Evolutionary conservation across 2,797 vertebrate genomes (phyloP).

Genomic region (Synanceia verrucosa): DNA sequence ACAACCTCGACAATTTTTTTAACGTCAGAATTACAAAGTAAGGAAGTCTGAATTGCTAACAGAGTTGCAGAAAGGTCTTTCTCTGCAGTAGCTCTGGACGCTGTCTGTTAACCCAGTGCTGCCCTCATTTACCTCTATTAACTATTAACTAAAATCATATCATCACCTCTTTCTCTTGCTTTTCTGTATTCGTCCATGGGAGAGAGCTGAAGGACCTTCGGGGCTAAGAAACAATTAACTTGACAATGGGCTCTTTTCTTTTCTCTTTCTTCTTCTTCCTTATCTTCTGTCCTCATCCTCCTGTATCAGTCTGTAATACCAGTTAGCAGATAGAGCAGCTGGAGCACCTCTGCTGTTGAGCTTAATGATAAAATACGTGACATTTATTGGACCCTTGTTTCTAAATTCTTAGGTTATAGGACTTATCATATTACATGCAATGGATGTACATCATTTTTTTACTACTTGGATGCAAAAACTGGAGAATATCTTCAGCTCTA

Average conservation of each 20-base stretch:
- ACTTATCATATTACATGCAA: background rate
- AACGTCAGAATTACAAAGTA: slow-evolving; percentile 22
- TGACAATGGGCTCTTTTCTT: slow-evolving; percentile 71
- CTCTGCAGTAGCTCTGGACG: background rate
- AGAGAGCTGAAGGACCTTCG: slow-evolving; percentile 59
- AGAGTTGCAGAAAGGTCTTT: background rate
- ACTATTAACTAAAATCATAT: slow-evolving; percentile 21
- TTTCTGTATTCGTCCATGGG: slow-evolving; percentile 30
- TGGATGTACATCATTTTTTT: background rate
- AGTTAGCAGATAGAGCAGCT: slow-evolving; percentile 11
- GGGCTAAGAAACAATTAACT: slow-evolving; percentile 79
- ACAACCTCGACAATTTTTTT: slow-evolving; percentile 14
- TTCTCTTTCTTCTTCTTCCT: slow-evolving; percentile 45
- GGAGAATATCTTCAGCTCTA: background rate
- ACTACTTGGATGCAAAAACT: background rate
- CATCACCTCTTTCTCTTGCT: background rate
- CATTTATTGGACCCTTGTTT: background rate
- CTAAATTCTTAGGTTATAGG: background rate
- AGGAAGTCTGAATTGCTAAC: background rate
- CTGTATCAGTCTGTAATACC: slow-evolving; percentile 7
- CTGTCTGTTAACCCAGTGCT: slow-evolving; percentile 2
- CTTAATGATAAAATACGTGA: background rate
- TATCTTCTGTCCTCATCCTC: slow-evolving; percentile 10
- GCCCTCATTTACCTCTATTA: slow-evolving; percentile 20
- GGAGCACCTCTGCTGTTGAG: background rate